Percentiles rank a stretch among this genome's conserved stretches.
These are phyloP conservation scores for Eupelmus urozonus DNA, from an alignment of 2,888 invertebrate genomes.

Conservation along the genomic window DNA sequence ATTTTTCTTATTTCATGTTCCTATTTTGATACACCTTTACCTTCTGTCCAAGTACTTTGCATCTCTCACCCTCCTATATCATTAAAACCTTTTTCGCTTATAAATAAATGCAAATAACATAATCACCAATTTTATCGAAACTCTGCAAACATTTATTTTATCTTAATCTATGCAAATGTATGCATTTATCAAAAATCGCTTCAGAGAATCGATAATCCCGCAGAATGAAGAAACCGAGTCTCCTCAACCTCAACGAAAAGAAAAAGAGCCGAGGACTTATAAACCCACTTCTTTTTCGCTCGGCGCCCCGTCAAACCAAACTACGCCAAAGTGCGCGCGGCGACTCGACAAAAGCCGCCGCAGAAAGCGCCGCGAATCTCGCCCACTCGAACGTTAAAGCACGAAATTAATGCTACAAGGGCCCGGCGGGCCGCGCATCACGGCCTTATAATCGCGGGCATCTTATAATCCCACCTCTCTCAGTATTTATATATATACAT, in stretches of 20 bases:
- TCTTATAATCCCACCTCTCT: background rate
- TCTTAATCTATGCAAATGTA: background rate
- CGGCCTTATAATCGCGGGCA: slow-evolving; percentile 6
- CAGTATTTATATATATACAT: slow-evolving; percentile 5
- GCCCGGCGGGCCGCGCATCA: too few species aligned
- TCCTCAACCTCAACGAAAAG: background rate
- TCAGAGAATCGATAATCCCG: background rate
- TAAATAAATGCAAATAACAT: too few species aligned
- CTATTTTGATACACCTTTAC: too few species aligned
- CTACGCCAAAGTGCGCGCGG: background rate
- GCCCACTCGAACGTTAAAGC: slow-evolving; percentile 1
- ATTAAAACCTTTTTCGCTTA: too few species aligned
- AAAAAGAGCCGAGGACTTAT: background rate
- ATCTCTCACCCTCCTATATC: background rate
- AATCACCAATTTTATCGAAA: too few species aligned
- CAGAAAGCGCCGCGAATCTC: background rate
- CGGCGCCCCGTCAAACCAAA: background rate
- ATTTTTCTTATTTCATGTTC: too few species aligned
- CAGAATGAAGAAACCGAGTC: background rate
- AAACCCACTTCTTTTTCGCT: background rate
- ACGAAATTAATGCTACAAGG: slow-evolving; percentile 18
- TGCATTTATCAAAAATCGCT: background rate
- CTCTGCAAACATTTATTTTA: too few species aligned
- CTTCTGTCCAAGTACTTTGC: too few species aligned
- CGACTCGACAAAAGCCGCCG: background rate